Conservation (phyloP, 2,113 vertebrate species). For the Triplophysa rosa region DNA sequence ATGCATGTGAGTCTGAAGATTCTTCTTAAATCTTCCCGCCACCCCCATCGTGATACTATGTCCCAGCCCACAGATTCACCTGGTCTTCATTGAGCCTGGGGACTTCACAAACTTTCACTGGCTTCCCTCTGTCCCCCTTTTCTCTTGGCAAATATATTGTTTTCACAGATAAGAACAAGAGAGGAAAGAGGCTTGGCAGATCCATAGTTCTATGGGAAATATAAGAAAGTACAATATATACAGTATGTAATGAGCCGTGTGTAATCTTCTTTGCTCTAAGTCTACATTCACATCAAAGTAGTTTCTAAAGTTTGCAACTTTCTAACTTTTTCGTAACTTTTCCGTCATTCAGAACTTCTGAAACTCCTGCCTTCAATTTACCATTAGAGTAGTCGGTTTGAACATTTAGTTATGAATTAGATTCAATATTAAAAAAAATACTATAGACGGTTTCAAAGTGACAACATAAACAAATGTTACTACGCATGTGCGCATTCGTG, state of each 20-base stretch:
- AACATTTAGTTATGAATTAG: not conserved
- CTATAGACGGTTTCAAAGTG: too few relatives aligned
- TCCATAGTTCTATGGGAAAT: conserved; percentile 15
- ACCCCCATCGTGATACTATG: not conserved
- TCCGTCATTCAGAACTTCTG: not conserved
- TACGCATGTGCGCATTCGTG: too few relatives aligned
- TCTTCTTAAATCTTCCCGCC: conserved; percentile 1
- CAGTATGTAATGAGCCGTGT: conserved; percentile 29
- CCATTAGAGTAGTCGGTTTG: not conserved
- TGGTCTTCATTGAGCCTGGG: conserved; percentile 25
- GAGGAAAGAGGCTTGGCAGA: conserved; percentile 39
- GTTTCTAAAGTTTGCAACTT: not conserved
- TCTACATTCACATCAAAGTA: not conserved
- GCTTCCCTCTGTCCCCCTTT: not conserved
- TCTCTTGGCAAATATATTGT: conserved; percentile 25
- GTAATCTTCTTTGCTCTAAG: conserved; percentile 32
- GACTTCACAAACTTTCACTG: conserved; percentile 4
- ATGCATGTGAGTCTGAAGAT: conserved; percentile 22
- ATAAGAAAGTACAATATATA: conserved; percentile 30
- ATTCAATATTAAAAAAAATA: too few relatives aligned
- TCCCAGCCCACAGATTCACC: conserved; percentile 36
- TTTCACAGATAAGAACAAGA: conserved; percentile 29
- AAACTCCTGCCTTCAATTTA: not conserved
- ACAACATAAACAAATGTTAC: too few relatives aligned
- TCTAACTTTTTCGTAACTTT: too few relatives aligned